A percentile compares a stretch with the other conserved stretches of the same genome.
These are phyloP conservation scores for Notolepis coatsorum DNA, from an alignment of 2,797 vertebrate species.

Conservation along the genomic window DNA sequence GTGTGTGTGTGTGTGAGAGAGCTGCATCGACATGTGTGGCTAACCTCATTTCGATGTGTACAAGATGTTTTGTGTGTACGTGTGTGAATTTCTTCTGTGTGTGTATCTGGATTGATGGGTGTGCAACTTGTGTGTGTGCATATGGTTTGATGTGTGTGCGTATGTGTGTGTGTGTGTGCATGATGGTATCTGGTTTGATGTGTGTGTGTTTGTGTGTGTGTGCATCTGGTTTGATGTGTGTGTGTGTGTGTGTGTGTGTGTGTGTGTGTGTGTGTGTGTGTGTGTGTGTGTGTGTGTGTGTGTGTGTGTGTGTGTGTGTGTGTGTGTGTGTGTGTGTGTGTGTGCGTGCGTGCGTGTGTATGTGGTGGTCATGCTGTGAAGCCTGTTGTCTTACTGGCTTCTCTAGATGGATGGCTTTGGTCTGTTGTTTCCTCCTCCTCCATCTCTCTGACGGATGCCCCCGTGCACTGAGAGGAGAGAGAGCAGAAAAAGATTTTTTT, in stretches of 20 bases:
- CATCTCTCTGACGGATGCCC: too few relatives aligned
- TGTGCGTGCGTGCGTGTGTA: slow-evolving; percentile 20
- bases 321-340: slow-evolving; percentile 29
- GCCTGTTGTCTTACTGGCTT: slow-evolving; percentile 71
- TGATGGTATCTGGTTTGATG: too few relatives aligned
- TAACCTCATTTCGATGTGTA: too few relatives aligned
- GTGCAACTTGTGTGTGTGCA: slow-evolving; percentile 7
- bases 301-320: slow-evolving; percentile 28
- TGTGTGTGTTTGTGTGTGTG: slow-evolving; percentile 19
- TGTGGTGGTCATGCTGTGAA: slow-evolving; percentile 46
- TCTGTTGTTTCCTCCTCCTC: slow-evolving; percentile 64
- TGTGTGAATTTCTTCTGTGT: slow-evolving; percentile 15
- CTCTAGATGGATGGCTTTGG: slow-evolving; percentile 74
- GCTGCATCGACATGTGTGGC: too few relatives aligned
- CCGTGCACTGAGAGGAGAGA: too few relatives aligned
- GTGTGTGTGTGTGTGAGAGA: too few relatives aligned
- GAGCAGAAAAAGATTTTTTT: too few relatives aligned
- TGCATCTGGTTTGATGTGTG: neutral
- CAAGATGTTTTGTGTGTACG: neutral
- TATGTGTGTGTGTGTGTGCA: slow-evolving; percentile 17
- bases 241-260: slow-evolving; percentile 23
- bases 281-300: slow-evolving; percentile 18
- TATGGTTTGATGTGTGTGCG: neutral
- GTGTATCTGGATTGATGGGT: slow-evolving; percentile 17
- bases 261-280: slow-evolving; percentile 19